Evolutionary conservation across 92 coral and sea anemone species (phyloP).

Genomic region (Metridium senile): DNA sequence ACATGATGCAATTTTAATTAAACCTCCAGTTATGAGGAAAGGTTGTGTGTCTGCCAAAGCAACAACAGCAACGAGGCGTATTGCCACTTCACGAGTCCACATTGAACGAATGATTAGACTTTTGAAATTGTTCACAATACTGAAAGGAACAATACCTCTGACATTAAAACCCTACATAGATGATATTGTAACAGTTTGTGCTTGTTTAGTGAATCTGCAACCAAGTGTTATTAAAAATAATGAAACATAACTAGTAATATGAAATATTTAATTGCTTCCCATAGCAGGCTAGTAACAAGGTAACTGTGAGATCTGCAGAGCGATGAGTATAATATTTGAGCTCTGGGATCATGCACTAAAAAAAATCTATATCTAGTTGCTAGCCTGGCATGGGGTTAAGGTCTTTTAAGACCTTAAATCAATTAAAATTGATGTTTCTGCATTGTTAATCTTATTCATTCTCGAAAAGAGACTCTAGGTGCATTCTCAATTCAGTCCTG

Average conservation of each 20-base stretch:
- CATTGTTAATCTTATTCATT: not conserved
- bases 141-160: conserved; percentile 15
- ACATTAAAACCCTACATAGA: conserved; percentile 16
- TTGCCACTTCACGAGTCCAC: conserved; percentile 56
- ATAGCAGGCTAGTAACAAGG: too few relatives aligned
- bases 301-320: too few relatives aligned
- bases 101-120: conserved; percentile 27
- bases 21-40: conserved; percentile 69
- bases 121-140: conserved; percentile 16
- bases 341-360: too few relatives aligned
- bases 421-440: not conserved
- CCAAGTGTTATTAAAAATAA: conserved; percentile 18
- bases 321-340: too few relatives aligned
- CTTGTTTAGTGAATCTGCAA: conserved; percentile 15
- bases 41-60: conserved; percentile 72
- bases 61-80: conserved; percentile 79
- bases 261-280: too few relatives aligned
- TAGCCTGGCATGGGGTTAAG: too few relatives aligned
- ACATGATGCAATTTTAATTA: conserved; percentile 47
- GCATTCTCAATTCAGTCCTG: conserved; percentile 7
- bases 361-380: not conserved
- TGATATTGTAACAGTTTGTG: conserved; percentile 22
- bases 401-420: too few relatives aligned
- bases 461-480: conserved; percentile 11
- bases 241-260: conserved; percentile 11